Evolutionary conservation across 2,888 invertebrate species (phyloP).

Genomic region (Hirtodrosophila trivittata): DNA sequence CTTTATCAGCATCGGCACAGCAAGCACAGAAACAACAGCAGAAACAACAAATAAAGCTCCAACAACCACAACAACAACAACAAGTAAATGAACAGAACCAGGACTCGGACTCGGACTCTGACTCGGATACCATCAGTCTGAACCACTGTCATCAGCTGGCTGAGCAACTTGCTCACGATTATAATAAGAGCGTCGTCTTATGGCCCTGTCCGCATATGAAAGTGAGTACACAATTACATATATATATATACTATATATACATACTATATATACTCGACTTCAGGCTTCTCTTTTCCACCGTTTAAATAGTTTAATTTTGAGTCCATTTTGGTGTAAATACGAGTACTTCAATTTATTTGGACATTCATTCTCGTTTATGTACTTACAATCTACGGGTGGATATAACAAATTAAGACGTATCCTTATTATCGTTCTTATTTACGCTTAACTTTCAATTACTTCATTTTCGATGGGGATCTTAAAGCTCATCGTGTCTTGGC

Average conservation of each 20-base stretch:
- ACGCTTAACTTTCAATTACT: no score
- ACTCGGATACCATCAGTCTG: conserved; percentile 48
- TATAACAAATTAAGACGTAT: no score
- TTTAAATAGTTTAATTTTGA: no score
- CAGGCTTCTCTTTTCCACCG: no score
- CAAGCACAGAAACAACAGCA: conserved; percentile 23
- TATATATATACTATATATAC: no score
- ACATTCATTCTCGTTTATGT: no score
- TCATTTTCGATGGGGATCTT: no score
- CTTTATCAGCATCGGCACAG: conserved; percentile 48
- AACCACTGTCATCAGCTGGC: conserved; percentile 83
- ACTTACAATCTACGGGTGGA: no score
- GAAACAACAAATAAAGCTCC: conserved; percentile 24
- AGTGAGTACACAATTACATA: conserved; percentile 78
- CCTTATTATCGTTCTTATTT: no score
- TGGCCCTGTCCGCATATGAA: conserved; percentile 84
- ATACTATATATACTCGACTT: background rate
- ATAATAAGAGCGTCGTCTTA: conserved; percentile 82
- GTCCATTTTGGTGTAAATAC: no score
- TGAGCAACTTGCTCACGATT: conserved; percentile 81
- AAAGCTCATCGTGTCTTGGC: no score
- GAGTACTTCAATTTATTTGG: no score
- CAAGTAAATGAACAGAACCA: conserved; percentile 2
- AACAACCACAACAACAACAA: conserved; percentile 14
- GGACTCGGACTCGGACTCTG: conserved; percentile 7